Conservation (phyloP, 2,113 vertebrate species). For the Colinus virginianus region DNA sequence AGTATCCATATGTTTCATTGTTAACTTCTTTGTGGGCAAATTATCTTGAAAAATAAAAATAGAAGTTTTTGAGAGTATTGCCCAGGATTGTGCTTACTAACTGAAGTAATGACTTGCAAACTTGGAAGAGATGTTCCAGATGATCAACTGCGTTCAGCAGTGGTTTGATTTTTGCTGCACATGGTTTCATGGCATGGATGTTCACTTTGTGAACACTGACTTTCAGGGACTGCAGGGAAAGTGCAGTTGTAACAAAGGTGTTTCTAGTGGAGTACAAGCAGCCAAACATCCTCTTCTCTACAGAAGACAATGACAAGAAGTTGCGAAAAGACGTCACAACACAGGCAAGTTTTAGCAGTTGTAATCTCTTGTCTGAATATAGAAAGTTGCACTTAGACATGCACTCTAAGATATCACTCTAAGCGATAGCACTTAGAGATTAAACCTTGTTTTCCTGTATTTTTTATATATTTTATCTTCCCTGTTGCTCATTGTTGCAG, state of each 20-base stretch:
- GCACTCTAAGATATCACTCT: too few species aligned
- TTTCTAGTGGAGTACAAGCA: conserved; percentile 84
- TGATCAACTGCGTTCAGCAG: not conserved
- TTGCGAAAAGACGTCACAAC: conserved; percentile 38
- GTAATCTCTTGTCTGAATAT: not conserved
- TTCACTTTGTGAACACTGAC: not conserved
- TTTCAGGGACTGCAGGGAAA: conserved; percentile 89
- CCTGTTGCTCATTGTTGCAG: not conserved
- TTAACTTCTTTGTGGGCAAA: not conserved
- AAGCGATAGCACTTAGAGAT: not conserved
- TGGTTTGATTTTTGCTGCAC: not conserved
- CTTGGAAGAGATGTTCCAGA: not conserved
- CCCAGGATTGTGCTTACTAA: not conserved
- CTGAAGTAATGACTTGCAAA: not conserved
- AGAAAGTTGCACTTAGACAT: not conserved
- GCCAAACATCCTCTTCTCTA: conserved; percentile 19
- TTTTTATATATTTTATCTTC: not conserved
- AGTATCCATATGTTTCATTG: not conserved
- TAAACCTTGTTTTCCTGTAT: not conserved
- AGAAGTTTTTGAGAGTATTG: not conserved
- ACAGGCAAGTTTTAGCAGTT: conserved; percentile 64
- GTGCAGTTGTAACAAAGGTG: conserved; percentile 89
- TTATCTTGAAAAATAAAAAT: not conserved
- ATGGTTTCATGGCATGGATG: not conserved
- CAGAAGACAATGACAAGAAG: conserved; percentile 69